phyloP scores from a whole-genome alignment of 2,797 vertebrate genomes.

The Neosilurus mollespiculum region DNA sequence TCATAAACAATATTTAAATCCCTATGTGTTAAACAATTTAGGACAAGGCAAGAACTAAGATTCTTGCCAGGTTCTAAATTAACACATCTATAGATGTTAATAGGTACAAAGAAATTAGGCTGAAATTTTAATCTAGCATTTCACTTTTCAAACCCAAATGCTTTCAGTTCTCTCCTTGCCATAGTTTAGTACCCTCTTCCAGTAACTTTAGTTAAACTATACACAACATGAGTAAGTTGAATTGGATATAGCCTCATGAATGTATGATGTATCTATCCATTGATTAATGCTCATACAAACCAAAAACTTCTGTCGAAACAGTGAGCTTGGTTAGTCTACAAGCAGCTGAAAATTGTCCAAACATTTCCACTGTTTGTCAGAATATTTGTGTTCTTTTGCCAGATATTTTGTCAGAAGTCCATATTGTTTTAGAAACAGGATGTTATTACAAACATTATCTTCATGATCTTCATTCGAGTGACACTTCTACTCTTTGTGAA shows the following conservation, averaged over 20 bases:
- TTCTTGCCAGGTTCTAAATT: no score
- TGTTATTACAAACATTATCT: conserved; percentile 51
- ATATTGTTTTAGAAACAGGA: conserved; percentile 56
- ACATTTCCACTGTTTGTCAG: conserved; percentile 35
- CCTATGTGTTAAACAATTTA: background rate
- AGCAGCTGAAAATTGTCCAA: conserved; percentile 49
- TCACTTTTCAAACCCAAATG: background rate
- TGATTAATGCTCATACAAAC: conserved; percentile 35
- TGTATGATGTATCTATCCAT: conserved; percentile 13
- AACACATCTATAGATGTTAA: no score
- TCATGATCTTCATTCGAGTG: conserved; percentile 32
- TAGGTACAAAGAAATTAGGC: no score
- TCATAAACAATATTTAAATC: background rate
- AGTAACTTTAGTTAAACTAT: background rate
- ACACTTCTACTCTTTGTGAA: conserved; percentile 49
- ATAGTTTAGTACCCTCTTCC: background rate
- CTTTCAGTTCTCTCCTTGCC: background rate
- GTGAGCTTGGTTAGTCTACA: conserved; percentile 39
- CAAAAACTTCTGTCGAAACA: conserved; percentile 30
- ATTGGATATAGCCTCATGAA: background rate
- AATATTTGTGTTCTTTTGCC: conserved; percentile 50
- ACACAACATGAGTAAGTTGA: background rate
- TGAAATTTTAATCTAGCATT: background rate
- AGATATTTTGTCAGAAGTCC: conserved; percentile 22
- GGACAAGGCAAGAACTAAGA: background rate